Evolutionary conservation across 2,888 invertebrate genomes (phyloP), one percentile per base, ranked within the genome.

Genomic region (Callosobruchus maculatus): DNA sequence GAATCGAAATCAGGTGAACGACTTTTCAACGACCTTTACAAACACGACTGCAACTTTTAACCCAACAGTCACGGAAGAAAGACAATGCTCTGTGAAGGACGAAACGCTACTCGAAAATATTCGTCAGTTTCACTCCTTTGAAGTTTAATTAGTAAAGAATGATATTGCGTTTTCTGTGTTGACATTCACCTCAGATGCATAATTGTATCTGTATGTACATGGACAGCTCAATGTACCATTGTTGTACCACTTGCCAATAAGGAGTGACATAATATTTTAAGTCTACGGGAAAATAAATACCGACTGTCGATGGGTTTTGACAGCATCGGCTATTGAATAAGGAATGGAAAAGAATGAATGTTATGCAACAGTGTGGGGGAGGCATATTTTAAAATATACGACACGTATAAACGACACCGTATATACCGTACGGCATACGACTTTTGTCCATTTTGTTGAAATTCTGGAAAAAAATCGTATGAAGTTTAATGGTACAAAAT

Each of bases 21-120:
- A 75, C 75, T 75, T 75, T 75, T 74, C 72, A 75, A 74, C 74
- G 74, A 72, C 75, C 75, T 75, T 73, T 74, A 21, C 22, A 18
- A 49, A 49, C 18, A 18, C 49, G 18, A 49, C 5, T 49, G 26
- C 3, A 26, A 49, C 49, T 7, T 49, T 49, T 49, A 49, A 49
- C 1, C 13, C 13, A 49, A 49, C 49, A 49, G 5, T 3, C 49
- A 49, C 49, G 49, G 49, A 49, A 49, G 49, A 49, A 49, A 49
- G 49, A 49, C 49, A 26, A 2, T 26, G 26, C 26, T 26, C 13
- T 49, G 49, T 49, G 49, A 49, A 49, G 49, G 49, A 49, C 49
- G 13, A 49, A 49, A 49, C 13, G 49, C 49, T 49, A 13, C 49
- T 7, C 49, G 49, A 49, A 49, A 13, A 49, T 49, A 49, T 49